These are phyloP conservation scores for Chrysemys picta DNA, from an alignment of 2,113 vertebrate genomes.

Conservation along the genomic window DNA sequence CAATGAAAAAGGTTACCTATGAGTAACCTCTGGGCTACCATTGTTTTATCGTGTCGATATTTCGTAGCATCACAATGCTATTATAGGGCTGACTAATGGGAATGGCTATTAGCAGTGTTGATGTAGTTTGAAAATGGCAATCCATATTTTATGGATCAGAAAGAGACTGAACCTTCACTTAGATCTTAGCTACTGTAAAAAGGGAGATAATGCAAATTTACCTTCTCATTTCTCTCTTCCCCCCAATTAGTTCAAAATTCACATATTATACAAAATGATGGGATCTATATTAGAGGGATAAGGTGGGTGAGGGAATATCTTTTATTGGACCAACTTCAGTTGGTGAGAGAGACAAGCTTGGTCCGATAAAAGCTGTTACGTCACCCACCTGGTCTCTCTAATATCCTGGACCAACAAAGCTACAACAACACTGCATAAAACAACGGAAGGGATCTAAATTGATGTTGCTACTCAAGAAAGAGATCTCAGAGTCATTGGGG, in stretches of 20 bases:
- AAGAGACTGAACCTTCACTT: conserved; percentile 79
- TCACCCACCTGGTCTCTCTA: not conserved
- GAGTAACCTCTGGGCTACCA: conserved; percentile 76
- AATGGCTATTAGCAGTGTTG: conserved; percentile 84
- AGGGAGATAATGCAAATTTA: conserved; percentile 79
- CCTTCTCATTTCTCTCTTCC: conserved; percentile 73
- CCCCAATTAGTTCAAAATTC: conserved; percentile 77
- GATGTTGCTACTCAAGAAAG: not conserved
- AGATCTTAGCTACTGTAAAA: conserved; percentile 77
- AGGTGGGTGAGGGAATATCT: not conserved
- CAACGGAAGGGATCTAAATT: not conserved
- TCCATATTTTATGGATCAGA: conserved; percentile 85
- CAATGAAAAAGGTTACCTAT: conserved; percentile 77
- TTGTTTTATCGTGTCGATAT: conserved; percentile 88
- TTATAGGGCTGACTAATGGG: conserved; percentile 85
- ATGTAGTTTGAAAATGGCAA: conserved; percentile 88
- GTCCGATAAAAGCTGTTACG: not conserved
- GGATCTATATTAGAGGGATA: not conserved
- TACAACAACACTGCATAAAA: not conserved
- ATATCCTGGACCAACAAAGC: not conserved
- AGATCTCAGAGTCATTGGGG: not conserved
- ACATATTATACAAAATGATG: conserved; percentile 38
- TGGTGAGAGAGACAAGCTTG: not conserved
- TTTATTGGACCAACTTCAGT: not conserved
- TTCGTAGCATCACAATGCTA: conserved; percentile 85